Conservation (phyloP, 2,888 invertebrate species). For the Cryptophagus acutangulus region DNA sequence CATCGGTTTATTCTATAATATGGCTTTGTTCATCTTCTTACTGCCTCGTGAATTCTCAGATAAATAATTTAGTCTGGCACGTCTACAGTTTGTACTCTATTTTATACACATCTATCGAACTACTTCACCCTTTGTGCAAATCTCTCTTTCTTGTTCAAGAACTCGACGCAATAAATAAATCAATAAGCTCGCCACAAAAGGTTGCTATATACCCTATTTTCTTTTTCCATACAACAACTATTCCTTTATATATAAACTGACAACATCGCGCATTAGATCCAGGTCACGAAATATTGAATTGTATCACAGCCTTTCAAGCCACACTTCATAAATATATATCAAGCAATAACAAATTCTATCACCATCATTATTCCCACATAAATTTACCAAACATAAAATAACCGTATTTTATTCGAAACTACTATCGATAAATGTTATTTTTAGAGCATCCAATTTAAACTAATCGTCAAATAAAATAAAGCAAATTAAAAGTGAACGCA, state of each 20-base stretch:
- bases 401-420: too few relatives aligned
- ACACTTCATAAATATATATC: too few relatives aligned
- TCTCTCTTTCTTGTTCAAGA: constrained; percentile 3
- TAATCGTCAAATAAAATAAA: too few relatives aligned
- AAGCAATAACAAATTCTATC: too few relatives aligned
- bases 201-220: background rate
- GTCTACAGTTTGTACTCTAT: constrained; percentile 1
- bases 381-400: too few relatives aligned
- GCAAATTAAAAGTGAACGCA: too few relatives aligned
- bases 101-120: background rate
- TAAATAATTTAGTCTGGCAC: constrained; percentile 7
- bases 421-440: too few relatives aligned
- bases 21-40: background rate
- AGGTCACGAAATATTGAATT: constrained; percentile 6
- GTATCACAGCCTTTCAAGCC: background rate
- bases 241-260: constrained; percentile 4
- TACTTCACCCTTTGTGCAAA: constrained; percentile 3
- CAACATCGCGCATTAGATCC: constrained; percentile 4
- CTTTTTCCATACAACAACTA: constrained; percentile 1
- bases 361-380: too few relatives aligned
- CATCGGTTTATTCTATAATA: constrained; percentile 8
- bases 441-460: too few relatives aligned
- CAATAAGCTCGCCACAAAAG: constrained; percentile 13
- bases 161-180: constrained; percentile 15
- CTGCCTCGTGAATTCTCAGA: background rate